Base-by-base conservation (phyloP, 2,113 vertebrate genomes). In the Nipponia nippon region DNA sequence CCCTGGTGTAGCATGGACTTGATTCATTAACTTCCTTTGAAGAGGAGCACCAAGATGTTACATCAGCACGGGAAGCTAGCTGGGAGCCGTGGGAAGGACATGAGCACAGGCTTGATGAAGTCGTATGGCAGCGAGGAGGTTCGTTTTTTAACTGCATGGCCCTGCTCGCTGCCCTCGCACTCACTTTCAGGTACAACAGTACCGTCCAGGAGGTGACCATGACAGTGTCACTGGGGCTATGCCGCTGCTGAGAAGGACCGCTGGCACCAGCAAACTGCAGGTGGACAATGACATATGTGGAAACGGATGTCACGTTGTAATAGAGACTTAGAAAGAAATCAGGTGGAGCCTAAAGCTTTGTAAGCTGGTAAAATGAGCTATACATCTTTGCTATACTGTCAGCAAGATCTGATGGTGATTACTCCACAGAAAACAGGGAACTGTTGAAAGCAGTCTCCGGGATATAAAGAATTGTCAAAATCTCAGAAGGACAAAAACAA, bases 131-230 rank as follows among this genome's bases (percentile, higher is more conserved):
- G 26, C 0, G 5, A 81, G 55, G 4, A 94, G 26, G n/a, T 42
- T 76, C 10, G 12, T 53, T 65, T 34, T 49, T 8, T 14, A 69
- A 72, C 55, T 53, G 40, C 53, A 40, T 1, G 3, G 59, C 19
- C 18, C 59, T 65, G 52, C 53, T 83, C 0, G 0, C n/a, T 77
- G 53, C 79, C 65, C 55, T 55, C 53, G n/a, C 0, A 0, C 18
- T 62, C 8, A 7, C 44, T 42, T 56, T 18, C 46, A 72, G 47
- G 53, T 30, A 47, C 16, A 66, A 52, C 1, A 58, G 59, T 26
- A 53, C 10, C 23, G 49, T 12, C 34, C 83, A 91, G 53, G 26
- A 83, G 27, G 46, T 12, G 46, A 49, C 69, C 49, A 30, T 26
- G 40, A 58, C 50, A 53, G 46, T 16, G 30, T 34, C 80, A 40